Base-by-base conservation (phyloP, 64 coral and sea anemone genomes). In the Orbicella faveolata region DNA sequence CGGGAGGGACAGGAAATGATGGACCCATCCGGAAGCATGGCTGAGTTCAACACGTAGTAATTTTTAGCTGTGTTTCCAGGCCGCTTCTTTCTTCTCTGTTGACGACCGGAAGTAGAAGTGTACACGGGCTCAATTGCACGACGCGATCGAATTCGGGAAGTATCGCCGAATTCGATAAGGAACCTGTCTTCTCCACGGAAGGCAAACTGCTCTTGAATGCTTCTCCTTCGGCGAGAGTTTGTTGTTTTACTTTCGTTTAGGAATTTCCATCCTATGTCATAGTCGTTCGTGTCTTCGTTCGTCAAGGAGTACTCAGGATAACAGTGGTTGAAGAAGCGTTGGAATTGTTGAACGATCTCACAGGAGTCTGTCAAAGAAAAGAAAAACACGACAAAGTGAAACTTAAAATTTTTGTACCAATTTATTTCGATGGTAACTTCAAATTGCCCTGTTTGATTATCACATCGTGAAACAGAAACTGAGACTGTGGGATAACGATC, bases 1-100 rank as follows among this genome's bases (percentile, higher is more conserved):
- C 96, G 86, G 34, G 93, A 79, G 7, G 93, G 96, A 48, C 96
- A 98, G 0, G 96, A 98, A 19, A 95, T 65, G 20, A 98, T 93
- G 2, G 86, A 90, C 0, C 96, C 96, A 83, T 95, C 88, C 17
- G 87, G 48, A 11, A 81, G 57, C n/a, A 98, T 80, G 10, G 96
- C 96, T 2, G 62, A 81, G 36, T 95, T 93, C 1, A 95, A 41
- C 16, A 98, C 90, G 37, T 82, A 87, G 55, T 98, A 98, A 23
- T 37, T 90, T 68, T 95, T 98, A 11, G 78, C 80, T 44, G 63
- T 68, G 61, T 35, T 79, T 17, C 77, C 87, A 1, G 87, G 86
- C 7, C 79, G 73, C 37, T 92, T 92, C 75, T 84, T 87, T 64
- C 61, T 90, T 16, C 96, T 88, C 35, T 89, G 87, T n/a, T 98